A percentile compares a stretch with the other conserved stretches of the same genome.
Conservation (phyloP, 2,888 invertebrate genomes). For the Idaea aversata region DNA sequence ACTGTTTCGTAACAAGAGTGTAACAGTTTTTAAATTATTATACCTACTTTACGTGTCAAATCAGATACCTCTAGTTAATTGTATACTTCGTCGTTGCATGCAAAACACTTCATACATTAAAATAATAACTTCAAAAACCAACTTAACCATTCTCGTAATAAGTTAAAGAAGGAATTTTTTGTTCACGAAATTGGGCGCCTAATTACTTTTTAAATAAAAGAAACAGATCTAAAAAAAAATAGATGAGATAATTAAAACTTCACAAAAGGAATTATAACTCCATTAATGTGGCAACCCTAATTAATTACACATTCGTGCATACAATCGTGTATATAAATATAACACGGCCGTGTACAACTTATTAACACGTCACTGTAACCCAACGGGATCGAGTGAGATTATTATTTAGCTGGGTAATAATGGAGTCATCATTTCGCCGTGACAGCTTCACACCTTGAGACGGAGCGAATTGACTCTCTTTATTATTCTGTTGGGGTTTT, state of each 20-base stretch:
- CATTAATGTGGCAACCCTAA: conserved; percentile 36
- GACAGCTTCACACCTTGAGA: conserved; percentile 79
- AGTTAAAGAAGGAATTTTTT: not conserved
- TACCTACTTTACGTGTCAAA: conserved; percentile 23
- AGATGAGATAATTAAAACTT: conserved; percentile 1
- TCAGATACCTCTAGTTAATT: conserved; percentile 29
- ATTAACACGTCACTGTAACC: conserved; percentile 56
- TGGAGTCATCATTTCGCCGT: conserved; percentile 75
- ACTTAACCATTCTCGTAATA: not conserved
- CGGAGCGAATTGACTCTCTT: conserved; percentile 70
- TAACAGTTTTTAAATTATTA: conserved; percentile 12
- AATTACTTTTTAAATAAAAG: conserved; percentile 1
- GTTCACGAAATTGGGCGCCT: not conserved
- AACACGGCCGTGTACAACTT: conserved; percentile 49
- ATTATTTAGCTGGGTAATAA: conserved; percentile 75
- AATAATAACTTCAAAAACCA: conserved; percentile 25
- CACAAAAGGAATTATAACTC: conserved; percentile 10
- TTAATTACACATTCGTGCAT: conserved; percentile 39
- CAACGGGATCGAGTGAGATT: conserved; percentile 59
- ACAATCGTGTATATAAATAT: conserved; percentile 30
- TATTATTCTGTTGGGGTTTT: conserved; percentile 55
- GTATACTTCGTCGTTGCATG: conserved; percentile 25
- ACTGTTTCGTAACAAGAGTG: not conserved
- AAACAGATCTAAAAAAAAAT: conserved; percentile 17
- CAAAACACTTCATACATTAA: conserved; percentile 14